Conservation (phyloP, 2,113 vertebrate genomes). For the Mus spicilegus region DNA sequence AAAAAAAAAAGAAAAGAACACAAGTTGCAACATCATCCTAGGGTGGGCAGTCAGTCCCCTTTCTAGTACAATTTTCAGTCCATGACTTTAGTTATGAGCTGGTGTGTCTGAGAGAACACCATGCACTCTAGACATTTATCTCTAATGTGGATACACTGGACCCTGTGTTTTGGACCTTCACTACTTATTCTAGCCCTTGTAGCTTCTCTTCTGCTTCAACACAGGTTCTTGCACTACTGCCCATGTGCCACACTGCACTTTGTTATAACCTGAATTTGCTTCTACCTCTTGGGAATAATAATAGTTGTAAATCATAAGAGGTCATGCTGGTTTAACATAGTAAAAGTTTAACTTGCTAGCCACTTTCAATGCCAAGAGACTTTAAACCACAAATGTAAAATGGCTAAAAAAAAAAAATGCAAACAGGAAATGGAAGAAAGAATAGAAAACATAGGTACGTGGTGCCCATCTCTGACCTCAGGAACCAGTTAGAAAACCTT, state of each 20-base stretch:
- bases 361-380: slow-evolving; percentile 16
- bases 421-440: slow-evolving; percentile 17
- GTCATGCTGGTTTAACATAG: slow-evolving; percentile 39
- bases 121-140: not conserved
- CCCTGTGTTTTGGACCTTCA: rapidly evolving
- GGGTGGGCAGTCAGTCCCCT: not conserved
- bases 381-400: slow-evolving; percentile 22
- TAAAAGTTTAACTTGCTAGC: slow-evolving; percentile 52
- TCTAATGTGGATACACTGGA: rapidly evolving
- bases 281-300: not conserved
- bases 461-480: slow-evolving; percentile 2
- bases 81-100: not conserved
- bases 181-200: rapidly evolving
- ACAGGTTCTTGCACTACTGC: not conserved
- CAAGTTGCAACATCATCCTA: no score
- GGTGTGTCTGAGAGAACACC: not conserved
- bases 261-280: slow-evolving; percentile 28
- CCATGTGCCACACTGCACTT: not conserved
- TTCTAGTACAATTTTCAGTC: not conserved
- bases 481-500: slow-evolving; percentile 42
- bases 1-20: not conserved
- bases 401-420: not conserved
- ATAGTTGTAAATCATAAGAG: not conserved
- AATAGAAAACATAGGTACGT: not conserved
- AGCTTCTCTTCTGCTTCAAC: not conserved